phyloP scores from a whole-genome alignment of 1,140 invertebrate species.

The Chrysoperla carnea region DNA sequence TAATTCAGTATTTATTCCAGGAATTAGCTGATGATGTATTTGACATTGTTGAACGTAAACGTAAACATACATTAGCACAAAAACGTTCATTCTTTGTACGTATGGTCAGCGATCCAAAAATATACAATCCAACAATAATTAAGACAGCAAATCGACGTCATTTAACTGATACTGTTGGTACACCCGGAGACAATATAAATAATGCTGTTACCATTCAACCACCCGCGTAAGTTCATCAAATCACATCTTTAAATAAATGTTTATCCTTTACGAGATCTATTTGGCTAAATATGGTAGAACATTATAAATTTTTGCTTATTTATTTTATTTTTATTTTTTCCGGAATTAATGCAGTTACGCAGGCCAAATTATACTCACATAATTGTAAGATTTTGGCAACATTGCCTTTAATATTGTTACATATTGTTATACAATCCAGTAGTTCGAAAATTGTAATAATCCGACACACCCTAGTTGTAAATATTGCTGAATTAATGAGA shows the following conservation, averaged over 20 bases:
- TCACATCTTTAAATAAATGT: not conserved
- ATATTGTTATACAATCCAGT: too few species aligned
- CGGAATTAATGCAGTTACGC: too few species aligned
- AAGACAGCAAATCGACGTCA: constrained; percentile 33
- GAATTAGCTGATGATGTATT: constrained; percentile 48
- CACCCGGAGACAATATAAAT: constrained; percentile 13
- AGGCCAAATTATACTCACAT: too few species aligned
- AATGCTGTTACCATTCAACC: constrained; percentile 23
- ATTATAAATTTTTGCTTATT: too few species aligned
- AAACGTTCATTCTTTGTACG: constrained; percentile 90
- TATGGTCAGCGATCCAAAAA: constrained; percentile 93
- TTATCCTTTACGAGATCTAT: not conserved
- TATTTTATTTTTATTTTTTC: too few species aligned
- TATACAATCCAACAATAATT: constrained; percentile 78
- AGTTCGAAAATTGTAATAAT: too few species aligned
- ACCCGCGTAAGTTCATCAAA: constrained; percentile 17
- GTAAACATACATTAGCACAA: constrained; percentile 59
- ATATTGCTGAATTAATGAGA: too few species aligned
- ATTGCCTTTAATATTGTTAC: too few species aligned
- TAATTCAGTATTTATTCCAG: constrained; percentile 14
- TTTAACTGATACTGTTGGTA: constrained; percentile 24
- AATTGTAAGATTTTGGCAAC: too few species aligned
- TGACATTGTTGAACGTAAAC: constrained; percentile 46
- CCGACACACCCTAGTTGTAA: too few species aligned
- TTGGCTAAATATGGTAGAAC: too few species aligned